These are phyloP conservation scores for Schizopygopsis pylzovi DNA, from an alignment of 2,797 vertebrate genomes.

Conservation along the genomic window DNA sequence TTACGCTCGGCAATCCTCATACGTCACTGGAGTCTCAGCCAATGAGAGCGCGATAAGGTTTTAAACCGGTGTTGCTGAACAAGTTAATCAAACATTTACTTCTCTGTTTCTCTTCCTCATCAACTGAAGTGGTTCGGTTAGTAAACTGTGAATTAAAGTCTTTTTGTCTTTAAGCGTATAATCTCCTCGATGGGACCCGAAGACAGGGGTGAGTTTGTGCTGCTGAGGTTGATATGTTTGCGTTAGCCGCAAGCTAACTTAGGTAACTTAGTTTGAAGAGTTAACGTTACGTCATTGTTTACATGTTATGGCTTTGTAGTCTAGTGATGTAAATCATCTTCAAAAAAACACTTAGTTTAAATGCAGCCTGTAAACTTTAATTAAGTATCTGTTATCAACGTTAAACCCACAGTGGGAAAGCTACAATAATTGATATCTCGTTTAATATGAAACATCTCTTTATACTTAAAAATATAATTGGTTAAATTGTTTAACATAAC, in stretches of 20 bases:
- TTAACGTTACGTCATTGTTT: not conserved
- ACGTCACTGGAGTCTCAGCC: constrained; percentile 67
- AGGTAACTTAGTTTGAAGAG: not conserved
- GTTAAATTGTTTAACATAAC: too few species aligned
- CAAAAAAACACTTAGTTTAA: not conserved
- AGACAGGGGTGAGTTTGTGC: constrained; percentile 62
- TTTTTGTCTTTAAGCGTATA: not conserved
- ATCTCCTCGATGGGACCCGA: constrained; percentile 62
- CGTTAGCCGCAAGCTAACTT: constrained; percentile 24
- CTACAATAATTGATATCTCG: not conserved
- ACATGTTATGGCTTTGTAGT: not conserved
- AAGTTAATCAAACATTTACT: not conserved
- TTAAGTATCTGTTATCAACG: not conserved
- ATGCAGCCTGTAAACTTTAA: not conserved
- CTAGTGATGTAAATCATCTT: not conserved
- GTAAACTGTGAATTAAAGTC: not conserved
- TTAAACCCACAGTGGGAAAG: not conserved
- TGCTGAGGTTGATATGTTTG: not conserved
- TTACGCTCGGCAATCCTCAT: constrained; percentile 22
- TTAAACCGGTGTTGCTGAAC: constrained; percentile 65
- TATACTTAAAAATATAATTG: not conserved
- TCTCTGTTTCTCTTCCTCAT: not conserved
- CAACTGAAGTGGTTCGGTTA: not conserved
- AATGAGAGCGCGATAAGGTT: constrained; percentile 71
- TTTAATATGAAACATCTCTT: not conserved